Base-by-base conservation (phyloP, 1,140 invertebrate species). In the Scaptomyza pallida region DNA sequence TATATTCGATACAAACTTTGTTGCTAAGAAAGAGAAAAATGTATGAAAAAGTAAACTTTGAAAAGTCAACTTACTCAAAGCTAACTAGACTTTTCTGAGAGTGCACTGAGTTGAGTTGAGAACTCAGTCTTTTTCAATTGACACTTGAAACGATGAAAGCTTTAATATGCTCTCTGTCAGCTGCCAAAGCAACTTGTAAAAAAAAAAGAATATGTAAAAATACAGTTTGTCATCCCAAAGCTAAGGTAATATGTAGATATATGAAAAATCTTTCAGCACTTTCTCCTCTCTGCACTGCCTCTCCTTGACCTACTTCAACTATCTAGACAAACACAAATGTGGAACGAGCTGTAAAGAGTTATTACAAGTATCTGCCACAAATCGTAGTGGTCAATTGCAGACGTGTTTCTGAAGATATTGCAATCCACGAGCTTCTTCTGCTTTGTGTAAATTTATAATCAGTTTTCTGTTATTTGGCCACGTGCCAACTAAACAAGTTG, bases 351-450 rank as follows among this genome's bases (percentile, higher is more conserved):
- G n/a, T n/a, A 30, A 9, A 37, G n/a, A 35, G 1, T 35, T n/a
- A n/a, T 35, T 35, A 9, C 26, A 30, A 30, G 26, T 9, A 30
- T 8, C 9, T 30, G 26, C 26, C 26, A 30, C 4, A 30, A 30
- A 9, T 56, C n/a, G 55, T 13, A 13, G 1, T 23, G 41, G 44
- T 21, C 41, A 47, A 33, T 59, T 47, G 17, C 54, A 47, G n/a
- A 1, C 26, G 10, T 13, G 19, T 35, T 33, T n/a, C 12, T 37
- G 5, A 12, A 60, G 16, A 59, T 35, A 16, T 47, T 47, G 30
- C 15, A 37, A 48, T 45, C 5, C 40, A 21, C n/a, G n/a, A n/a
- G n/a, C 5, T 50, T 40, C 15, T 16, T n/a, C 21, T 23, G n/a
- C 12, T 37, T 37, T 37, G 33, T 37, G 33, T n/a, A 37, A 37